Evolutionary conservation across 1,140 invertebrate genomes (phyloP), one percentile per base, ranked within the genome.

Genomic region (Alviniconcha marisindica): DNA sequence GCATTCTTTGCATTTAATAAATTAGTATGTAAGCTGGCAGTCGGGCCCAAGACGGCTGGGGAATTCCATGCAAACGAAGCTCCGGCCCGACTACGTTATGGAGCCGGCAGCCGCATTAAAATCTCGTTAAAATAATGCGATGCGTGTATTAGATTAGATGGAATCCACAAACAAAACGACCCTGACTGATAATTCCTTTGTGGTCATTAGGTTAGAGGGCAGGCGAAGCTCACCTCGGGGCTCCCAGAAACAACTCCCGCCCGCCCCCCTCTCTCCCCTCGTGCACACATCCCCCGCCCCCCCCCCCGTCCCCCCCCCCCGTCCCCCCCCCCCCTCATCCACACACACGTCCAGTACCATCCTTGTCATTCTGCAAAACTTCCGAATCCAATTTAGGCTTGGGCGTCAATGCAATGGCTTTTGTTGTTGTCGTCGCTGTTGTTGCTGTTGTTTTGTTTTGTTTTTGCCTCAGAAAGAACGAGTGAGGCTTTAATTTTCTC

Each of bases 1-100:
- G 79, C 86, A 84, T 84, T 87, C 84, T 87, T 86, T 85, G 84
- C 86, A 84, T 86, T 87, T 85, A 87, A 87, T 87, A 87, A 87
- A 87, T 87, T 85, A 86, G 83, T 84, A 85, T 80, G 82, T 87
- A 87, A 83, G 80, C 84, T 84, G 82, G 73, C 80, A 63, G 78
- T 69, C 63, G 51, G 76, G n/a, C 24, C 44, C 33, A 71, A 48
- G 42, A 28, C 83, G 56, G 24, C 79, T 14, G 74, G 84, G 86
- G 84, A 80, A 78, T 71, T 73, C 36, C 36, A 63, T 31, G 51
- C 79, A 85, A 82, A 83, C 82, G 71, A 80, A 81, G 66, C 74
- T 51, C 66, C 24, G 78, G 76, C 48, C 73, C 56, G 69, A 21
- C 33, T 80, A 73, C 84, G 82, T 85, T 83, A 82, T 83, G 83